Base-by-base conservation (phyloP, 2,797 vertebrate genomes). In the Poliocrania exsul region DNA sequence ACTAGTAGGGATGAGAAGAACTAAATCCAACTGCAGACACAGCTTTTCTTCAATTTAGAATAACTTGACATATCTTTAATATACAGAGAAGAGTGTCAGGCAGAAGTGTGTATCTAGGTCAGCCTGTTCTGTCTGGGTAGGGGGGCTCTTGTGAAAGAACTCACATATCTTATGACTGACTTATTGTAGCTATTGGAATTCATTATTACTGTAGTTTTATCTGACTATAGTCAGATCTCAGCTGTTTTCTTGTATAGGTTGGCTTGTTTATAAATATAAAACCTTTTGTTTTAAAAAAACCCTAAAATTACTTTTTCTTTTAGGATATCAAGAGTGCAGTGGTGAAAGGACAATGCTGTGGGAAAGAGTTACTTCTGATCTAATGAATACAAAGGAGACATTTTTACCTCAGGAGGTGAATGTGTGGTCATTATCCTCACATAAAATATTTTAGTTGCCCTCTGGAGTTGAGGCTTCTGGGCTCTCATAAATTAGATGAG, bases 321-420 rank as follows among this genome's bases (percentile, higher is more conserved):
- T 42, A 53, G 64, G 50, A 31, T 53, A 73, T 60, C 73, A 81
- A 80, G 38, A 58, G 5, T 20, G 23, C n/a, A 54, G 61, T 54
- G 61, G 33, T 80, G 42, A 87, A 81, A 92, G 25, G 16, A 82
- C 47, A 53, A 3, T 1, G 0, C 21, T 35, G 5, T 75, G 23
- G 29, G 44, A 65, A 81, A 83, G 53, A 84, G 60, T 62, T 31
- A 33, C 14, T 82, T 89, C 67, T 87, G 46, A 74, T 91, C 74
- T 91, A 88, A 86, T 87, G 92, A 95, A 95, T 94, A 91, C 50
- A 96, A 71, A 93, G 72, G 50, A 95, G 57, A 58, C 37, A 35
- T 65, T 91, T 89, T 54, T 78, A 51, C 84, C 84, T 83, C 50
- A 9, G 86, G 86, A 93, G 50, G 65, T 66, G 81, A 94, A 54